These are phyloP conservation scores for Eudorcas thomsonii DNA, from an alignment of 2,113 vertebrate species.

Conservation along the genomic window DNA sequence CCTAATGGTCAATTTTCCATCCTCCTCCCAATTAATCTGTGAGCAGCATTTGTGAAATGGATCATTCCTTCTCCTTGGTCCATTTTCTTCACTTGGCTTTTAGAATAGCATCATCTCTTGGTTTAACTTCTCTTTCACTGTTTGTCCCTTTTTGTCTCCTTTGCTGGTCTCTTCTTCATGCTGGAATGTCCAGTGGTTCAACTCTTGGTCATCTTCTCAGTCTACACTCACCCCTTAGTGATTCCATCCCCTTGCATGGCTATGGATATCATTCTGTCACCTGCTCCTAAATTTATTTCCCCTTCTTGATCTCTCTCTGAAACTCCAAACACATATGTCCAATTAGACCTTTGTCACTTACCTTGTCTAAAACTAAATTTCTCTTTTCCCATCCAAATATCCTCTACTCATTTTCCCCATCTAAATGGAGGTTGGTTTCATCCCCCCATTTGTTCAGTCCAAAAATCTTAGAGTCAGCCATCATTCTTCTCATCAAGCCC, in stretches of 20 bases:
- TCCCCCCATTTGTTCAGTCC: not conserved
- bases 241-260: not conserved
- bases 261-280: not conserved
- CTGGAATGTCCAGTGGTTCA: not conserved
- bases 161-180: not conserved
- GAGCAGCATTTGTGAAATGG: not conserved
- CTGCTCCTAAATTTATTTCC: not conserved
- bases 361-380: constrained; percentile 14
- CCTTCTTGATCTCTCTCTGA: not conserved
- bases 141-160: not conserved
- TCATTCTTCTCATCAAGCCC: not conserved
- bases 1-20: not conserved
- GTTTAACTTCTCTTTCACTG: not conserved
- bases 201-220: not conserved
- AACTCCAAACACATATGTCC: not conserved
- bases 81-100: constrained; percentile 23
- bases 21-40: not conserved
- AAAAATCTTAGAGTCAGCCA: not conserved
- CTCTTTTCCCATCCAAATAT: not conserved
- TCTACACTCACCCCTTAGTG: not conserved
- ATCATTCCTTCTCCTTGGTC: not conserved
- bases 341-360: not conserved
- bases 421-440: not conserved
- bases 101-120: not conserved
- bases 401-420: not conserved